Conservation (phyloP, 2,113 vertebrate species). For the Leptodactylus fuscus region DNA sequence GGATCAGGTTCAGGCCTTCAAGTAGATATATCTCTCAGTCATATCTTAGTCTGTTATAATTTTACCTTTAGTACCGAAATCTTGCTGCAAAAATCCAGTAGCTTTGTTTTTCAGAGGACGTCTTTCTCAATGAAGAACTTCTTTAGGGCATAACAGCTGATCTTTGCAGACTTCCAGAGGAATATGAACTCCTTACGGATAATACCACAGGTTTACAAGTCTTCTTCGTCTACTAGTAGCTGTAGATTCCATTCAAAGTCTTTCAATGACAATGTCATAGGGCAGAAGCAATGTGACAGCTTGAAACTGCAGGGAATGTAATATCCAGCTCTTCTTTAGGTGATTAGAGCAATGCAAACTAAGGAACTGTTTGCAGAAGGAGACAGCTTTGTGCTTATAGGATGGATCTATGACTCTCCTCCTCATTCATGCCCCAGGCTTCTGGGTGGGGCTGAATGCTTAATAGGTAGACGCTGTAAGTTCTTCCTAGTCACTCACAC, state of each 20-base stretch:
- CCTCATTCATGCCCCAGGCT: constrained; percentile 48
- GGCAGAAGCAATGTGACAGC: not conserved
- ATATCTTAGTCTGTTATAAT: not conserved
- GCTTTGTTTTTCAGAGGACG: not conserved
- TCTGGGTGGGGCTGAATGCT: constrained; percentile 26
- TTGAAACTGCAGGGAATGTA: not conserved
- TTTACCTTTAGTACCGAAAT: not conserved
- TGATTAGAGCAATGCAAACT: not conserved
- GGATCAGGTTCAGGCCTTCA: not conserved
- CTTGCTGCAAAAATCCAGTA: not conserved
- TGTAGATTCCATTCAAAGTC: not conserved
- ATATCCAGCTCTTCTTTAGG: constrained; percentile 11
- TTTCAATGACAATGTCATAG: not conserved
- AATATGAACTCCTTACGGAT: not conserved
- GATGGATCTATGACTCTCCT: constrained; percentile 32
- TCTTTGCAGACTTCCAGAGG: not conserved
- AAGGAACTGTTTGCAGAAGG: constrained; percentile 15
- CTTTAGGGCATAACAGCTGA: not conserved
- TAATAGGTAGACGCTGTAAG: constrained; percentile 18
- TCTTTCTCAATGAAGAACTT: constrained; percentile 11
- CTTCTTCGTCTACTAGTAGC: not conserved
- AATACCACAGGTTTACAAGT: not conserved
- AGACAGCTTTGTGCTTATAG: constrained; percentile 13
- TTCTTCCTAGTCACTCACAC: constrained; percentile 24
- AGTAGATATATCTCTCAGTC: not conserved